Evolutionary conservation across 2,113 vertebrate genomes (phyloP), one percentile per base, ranked within the genome.

Genomic region (Fulmarus glacialis): DNA sequence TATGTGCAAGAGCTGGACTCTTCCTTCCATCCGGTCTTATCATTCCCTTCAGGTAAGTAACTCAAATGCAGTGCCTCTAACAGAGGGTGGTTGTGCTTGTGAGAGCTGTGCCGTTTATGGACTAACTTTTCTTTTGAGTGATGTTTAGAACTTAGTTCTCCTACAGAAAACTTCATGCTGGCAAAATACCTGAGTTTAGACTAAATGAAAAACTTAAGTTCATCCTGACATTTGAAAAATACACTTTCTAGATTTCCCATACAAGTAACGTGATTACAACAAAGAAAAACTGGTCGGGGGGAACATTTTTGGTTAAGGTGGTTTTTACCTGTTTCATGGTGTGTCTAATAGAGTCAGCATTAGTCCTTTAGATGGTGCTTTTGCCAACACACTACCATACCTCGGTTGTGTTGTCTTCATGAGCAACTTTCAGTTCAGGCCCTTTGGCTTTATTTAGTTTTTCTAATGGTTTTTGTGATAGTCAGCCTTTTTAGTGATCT

Each of bases 11-110:
- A 98, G 87, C 43, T 98, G 92, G 98, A 99, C 73, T 97, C 97
- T 62, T 98, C 97, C 89, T 97, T 98, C 83, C 98, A 98, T 75
- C 94, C 98, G 10, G 97, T 98, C 47, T 78, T 98, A 14, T 98
- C 98, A 74, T 94, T 98, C 82, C 98, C 98, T 64, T 98, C 98
- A 97, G 99, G 99, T 99, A 98, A 95, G 97, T 45, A 59, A 52
- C 17, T n/a, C 42, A 38, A 40, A 38, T 17, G 22, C 34, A 26
- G 2, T 45, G 59, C 26, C 59, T 40, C 38, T 70, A 40, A 13
- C 40, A 53, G 62, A 66, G 45, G 14, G 29, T 63, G 34, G 10
- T 38, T 89, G 32, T 85, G 50, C 38, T 82, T 56, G 29, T 32
- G 34, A 26, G 40, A 82, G 17, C 32, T 73, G 7, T 29, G 34